A percentile compares a stretch with the other conserved stretches of the same genome.
phyloP scores from a whole-genome alignment of 30 jellyfish, hydroid and myxozoan species.

The Aurelia aurita complex sp. Pacific region DNA sequence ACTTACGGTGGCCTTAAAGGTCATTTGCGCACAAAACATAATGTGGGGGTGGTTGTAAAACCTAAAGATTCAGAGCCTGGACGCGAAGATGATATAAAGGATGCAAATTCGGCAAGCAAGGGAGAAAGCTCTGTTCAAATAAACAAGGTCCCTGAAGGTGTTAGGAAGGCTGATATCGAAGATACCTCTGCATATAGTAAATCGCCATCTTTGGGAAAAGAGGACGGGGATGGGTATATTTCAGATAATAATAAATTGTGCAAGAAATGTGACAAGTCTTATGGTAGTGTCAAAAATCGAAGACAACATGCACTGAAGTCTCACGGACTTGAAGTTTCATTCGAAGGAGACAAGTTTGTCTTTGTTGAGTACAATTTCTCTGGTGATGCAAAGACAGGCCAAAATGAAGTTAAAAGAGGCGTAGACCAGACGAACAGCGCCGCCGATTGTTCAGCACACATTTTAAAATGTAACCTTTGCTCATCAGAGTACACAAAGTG shows the following conservation, averaged over 20 bases:
- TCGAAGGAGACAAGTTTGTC: constrained; percentile 27
- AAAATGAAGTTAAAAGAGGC: no score
- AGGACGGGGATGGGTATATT: constrained; percentile 1
- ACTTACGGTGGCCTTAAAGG: constrained; percentile 27
- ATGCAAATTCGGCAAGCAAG: not conserved
- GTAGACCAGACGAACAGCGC: no score
- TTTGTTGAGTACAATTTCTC: not conserved
- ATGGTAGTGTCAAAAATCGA: constrained; percentile 15
- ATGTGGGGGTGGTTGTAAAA: not conserved
- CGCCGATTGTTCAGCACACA: not conserved
- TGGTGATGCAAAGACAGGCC: no score
- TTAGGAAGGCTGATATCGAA: not conserved
- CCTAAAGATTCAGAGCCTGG: not conserved
- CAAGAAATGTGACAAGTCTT: constrained; percentile 16
- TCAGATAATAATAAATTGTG: constrained; percentile 16
- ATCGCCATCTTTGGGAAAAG: not conserved
- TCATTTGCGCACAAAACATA: constrained; percentile 29
- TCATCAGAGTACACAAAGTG: constrained; percentile 8
- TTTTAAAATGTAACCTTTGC: constrained; percentile 8
- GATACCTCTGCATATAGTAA: not conserved
- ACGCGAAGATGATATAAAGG: no score
- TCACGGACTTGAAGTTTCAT: constrained; percentile 36
- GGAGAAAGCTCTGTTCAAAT: not conserved
- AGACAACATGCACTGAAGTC: constrained; percentile 30
- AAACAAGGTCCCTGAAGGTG: not conserved